Conservation (phyloP, 2,888 invertebrate species). For the Agrochola circellaris region DNA sequence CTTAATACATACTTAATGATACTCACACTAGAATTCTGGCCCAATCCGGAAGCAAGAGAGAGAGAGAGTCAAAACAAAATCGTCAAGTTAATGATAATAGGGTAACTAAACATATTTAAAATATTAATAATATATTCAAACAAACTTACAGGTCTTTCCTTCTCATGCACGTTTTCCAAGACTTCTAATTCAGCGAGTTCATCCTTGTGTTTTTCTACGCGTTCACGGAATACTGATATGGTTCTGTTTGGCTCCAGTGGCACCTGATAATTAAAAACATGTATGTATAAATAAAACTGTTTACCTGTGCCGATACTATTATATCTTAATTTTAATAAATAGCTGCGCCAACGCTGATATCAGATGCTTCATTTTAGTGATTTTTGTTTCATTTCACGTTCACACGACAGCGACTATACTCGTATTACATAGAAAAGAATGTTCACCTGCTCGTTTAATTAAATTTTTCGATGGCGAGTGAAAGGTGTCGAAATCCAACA, state of each 20-base stretch:
- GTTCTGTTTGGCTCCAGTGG: slow-evolving; percentile 96
- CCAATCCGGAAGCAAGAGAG: slow-evolving; percentile 20
- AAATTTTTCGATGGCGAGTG: neutral
- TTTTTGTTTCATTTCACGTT: neutral
- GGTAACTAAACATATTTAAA: neutral
- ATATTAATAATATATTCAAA: too few relatives aligned
- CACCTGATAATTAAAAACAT: slow-evolving; percentile 81
- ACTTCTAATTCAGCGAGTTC: slow-evolving; percentile 96
- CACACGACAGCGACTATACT: neutral
- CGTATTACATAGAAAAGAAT: neutral
- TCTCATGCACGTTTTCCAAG: slow-evolving; percentile 95
- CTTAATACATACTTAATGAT: slow-evolving; percentile 6
- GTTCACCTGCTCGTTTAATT: neutral
- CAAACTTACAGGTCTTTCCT: slow-evolving; percentile 94
- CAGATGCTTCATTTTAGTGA: too few relatives aligned
- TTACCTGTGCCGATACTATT: too few relatives aligned
- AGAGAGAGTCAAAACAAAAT: slow-evolving; percentile 22
- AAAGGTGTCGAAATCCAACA: neutral
- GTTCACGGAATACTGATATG: slow-evolving; percentile 97
- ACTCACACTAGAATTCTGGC: slow-evolving; percentile 49
- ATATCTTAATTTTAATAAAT: neutral
- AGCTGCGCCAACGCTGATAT: neutral
- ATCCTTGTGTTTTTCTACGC: slow-evolving; percentile 97
- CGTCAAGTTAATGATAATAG: slow-evolving; percentile 24
- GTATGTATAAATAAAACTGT: neutral